These are phyloP conservation scores for Plecotus auritus DNA, from an alignment of 2,113 vertebrate genomes.

Conservation along the genomic window DNA sequence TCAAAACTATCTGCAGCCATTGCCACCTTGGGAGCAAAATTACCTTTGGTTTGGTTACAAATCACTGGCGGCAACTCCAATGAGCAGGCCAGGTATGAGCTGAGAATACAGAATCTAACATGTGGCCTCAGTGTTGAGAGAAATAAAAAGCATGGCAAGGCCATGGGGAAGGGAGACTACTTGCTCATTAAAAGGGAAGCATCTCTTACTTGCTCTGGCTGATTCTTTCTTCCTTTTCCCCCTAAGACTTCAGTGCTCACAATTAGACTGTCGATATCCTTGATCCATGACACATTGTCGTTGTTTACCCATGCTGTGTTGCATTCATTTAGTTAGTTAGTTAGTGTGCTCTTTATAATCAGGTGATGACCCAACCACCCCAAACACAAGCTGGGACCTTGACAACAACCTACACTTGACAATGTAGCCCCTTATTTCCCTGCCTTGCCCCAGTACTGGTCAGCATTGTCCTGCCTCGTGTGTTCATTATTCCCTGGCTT, in stretches of 20 bases:
- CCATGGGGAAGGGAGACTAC: too few species aligned
- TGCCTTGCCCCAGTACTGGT: rapidly evolving
- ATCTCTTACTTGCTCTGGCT: background rate
- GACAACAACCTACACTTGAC: too few species aligned
- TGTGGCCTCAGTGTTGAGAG: background rate
- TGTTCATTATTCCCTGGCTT: background rate
- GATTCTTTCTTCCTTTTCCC: background rate
- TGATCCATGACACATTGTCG: background rate
- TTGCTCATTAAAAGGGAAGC: background rate
- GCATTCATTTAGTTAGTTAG: background rate
- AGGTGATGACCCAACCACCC: background rate
- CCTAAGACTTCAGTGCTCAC: background rate
- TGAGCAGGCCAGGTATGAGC: background rate
- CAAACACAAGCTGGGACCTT: background rate
- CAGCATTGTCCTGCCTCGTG: background rate
- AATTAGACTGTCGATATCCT: background rate
- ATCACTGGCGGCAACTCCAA: background rate
- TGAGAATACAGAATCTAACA: background rate
- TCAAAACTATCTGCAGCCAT: background rate
- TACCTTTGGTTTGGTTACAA: background rate
- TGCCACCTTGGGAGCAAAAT: background rate
- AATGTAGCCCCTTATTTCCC: background rate
- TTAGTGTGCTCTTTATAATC: background rate
- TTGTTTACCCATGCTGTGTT: background rate
- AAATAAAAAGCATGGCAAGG: background rate